Evolutionary conservation across 2,113 vertebrate genomes (phyloP).

Genomic region (Machaerirhynchus nigripectus): DNA sequence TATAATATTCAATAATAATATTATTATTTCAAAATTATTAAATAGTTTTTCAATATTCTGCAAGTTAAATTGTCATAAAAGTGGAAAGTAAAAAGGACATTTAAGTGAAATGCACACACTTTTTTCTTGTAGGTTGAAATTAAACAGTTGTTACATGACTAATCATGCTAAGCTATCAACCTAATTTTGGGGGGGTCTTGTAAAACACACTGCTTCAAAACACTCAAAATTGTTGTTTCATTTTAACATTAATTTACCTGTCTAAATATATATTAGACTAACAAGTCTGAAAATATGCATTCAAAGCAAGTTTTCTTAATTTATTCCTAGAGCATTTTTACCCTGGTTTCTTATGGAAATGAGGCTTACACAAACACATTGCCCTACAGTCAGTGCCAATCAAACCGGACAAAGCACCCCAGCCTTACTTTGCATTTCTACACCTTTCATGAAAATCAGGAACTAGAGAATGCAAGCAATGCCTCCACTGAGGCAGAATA

Average conservation of each 20-base stretch:
- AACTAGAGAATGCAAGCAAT: not conserved
- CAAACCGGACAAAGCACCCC: constrained; percentile 2
- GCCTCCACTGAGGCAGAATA: not conserved
- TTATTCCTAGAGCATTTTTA: constrained; percentile 2
- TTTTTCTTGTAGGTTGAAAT: not conserved
- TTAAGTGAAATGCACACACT: not conserved
- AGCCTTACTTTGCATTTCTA: not conserved
- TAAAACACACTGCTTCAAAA: not conserved
- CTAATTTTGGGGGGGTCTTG: not conserved
- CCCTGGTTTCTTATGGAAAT: constrained; percentile 29
- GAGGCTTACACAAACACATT: not conserved
- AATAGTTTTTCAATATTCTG: too few relatives aligned
- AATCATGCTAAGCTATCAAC: not conserved
- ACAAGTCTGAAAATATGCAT: not conserved
- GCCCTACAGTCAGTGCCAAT: constrained; percentile 6
- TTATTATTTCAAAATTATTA: too few relatives aligned
- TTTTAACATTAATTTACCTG: not conserved
- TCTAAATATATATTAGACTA: not conserved
- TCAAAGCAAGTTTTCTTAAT: not conserved
- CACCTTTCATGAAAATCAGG: not conserved
- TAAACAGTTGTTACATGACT: not conserved
- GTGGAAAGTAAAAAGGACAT: not conserved
- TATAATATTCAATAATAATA: too few relatives aligned
- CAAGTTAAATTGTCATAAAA: not conserved
- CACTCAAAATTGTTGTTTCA: not conserved